These are phyloP conservation scores for Odontamblyopus rebecca DNA, from an alignment of 2,797 vertebrate species.

Conservation along the genomic window DNA sequence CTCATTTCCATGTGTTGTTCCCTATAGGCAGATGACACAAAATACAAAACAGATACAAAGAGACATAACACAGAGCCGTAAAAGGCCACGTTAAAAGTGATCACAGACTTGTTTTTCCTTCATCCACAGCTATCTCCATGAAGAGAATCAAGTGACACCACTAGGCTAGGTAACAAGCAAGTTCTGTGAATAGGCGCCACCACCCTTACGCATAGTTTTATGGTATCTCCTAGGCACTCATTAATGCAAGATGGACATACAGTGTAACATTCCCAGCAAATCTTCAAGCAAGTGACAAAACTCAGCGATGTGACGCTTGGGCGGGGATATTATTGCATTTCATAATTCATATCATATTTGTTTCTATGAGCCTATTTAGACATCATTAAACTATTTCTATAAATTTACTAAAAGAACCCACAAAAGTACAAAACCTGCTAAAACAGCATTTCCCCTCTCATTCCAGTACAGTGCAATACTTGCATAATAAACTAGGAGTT, in stretches of 20 bases:
- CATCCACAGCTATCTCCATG: too few species aligned
- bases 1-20: too few species aligned
- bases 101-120: too few species aligned
- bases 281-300: not conserved
- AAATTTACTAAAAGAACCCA: not conserved
- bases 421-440: not conserved
- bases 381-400: not conserved
- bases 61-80: too few species aligned
- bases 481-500: conserved; percentile 39
- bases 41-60: too few species aligned
- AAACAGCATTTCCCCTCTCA: conserved; percentile 9
- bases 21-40: too few species aligned
- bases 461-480: conserved; percentile 37
- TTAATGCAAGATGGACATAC: not conserved
- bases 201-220: not conserved
- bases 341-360: not conserved
- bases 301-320: not conserved
- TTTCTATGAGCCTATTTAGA: not conserved
- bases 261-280: not conserved
- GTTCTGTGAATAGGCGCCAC: too few species aligned
- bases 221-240: not conserved
- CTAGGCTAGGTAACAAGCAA: too few species aligned
- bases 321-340: not conserved
- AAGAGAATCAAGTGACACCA: too few species aligned
- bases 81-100: too few species aligned